phyloP scores from a whole-genome alignment of 1,140 invertebrate genomes.

The Drosophila triauraria region DNA sequence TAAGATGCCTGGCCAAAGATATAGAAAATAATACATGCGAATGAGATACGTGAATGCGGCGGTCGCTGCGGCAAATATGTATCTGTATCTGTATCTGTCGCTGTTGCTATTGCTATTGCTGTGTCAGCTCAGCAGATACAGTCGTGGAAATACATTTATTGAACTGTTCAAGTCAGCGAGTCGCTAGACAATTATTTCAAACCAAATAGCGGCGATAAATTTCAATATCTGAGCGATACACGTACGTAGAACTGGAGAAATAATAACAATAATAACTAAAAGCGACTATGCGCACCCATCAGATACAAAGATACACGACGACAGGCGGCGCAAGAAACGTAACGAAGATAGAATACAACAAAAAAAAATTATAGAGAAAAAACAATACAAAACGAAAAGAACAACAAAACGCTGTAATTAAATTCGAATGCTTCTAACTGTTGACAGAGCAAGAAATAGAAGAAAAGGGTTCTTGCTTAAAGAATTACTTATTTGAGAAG shows the following conservation, averaged over 20 bases:
- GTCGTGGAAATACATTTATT: constrained; percentile 69
- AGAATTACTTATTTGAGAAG: not conserved
- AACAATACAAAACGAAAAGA: constrained; percentile 41
- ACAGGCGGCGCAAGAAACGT: constrained; percentile 45
- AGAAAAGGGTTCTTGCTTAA: not conserved
- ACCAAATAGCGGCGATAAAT: constrained; percentile 81
- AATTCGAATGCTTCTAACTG: constrained; percentile 62
- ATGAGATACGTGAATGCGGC: constrained; percentile 54
- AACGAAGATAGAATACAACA: constrained; percentile 34
- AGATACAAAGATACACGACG: constrained; percentile 72
- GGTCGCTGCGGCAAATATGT: constrained; percentile 2
- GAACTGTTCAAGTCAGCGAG: constrained; percentile 60
- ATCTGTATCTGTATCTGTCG: constrained; percentile 23
- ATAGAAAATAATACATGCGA: constrained; percentile 72
- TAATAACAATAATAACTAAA: constrained; percentile 83
- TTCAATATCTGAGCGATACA: constrained; percentile 74
- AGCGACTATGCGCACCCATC: constrained; percentile 66
- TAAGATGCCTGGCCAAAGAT: constrained; percentile 76
- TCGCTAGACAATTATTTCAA: constrained; percentile 71
- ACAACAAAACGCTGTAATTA: constrained; percentile 71
- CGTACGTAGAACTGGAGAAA: constrained; percentile 75
- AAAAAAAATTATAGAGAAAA: not conserved
- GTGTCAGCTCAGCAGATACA: constrained; percentile 36
- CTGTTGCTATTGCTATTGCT: constrained; percentile 8
- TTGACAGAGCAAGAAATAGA: constrained; percentile 11